Evolutionary conservation across 2,113 vertebrate genomes (phyloP), one percentile per base, ranked within the genome.

Genomic region (Pseudorectes ferrugineus): DNA sequence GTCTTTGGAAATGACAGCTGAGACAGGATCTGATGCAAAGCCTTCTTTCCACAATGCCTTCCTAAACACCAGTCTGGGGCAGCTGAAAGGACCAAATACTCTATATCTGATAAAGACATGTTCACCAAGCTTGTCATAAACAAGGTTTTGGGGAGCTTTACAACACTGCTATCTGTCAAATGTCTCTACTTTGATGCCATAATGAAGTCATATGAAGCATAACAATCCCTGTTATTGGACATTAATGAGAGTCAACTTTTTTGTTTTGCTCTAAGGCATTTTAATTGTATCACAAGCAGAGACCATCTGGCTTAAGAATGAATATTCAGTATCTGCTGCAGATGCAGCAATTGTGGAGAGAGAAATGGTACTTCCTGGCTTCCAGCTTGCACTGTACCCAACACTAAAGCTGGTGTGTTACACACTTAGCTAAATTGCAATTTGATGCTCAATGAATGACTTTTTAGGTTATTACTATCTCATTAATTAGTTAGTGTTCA

Each of bases 261-360:
- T 29, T 77, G 23, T 54, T 91, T 51, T 61, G 8, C 48, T 92
- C 29, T 51, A 67, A 83, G 74, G 67, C 58, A 36, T 89, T 96
- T 93, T 76, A 93, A 73, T 83, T 85, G 46, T 71, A 76, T 49
- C 62, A 78, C 18, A n/a, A 58, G 62, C 33, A 79, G 54, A 85
- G 74, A 46, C n/a, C 81, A 91, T 94, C 81, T 97, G 81, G 54
- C 17, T 93, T 84, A 57, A 89, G 42, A 87, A 92, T 88, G 54
- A 83, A 73, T 89, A 94, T 83, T 88, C 75, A 85, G 10, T 46
- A 51, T 43, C 54, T 61, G 10, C 42, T 67, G 57, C 73, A 75
- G 33, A 92, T 92, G 40, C n/a, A 71, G 65, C 88, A 92, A 58
- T 67, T 70, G 24, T 62, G 79, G 38, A n/a, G 31, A 93, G 21